These are phyloP conservation scores for Leucopternis melanops DNA, from an alignment of 2,113 vertebrate genomes.

Conservation along the genomic window DNA sequence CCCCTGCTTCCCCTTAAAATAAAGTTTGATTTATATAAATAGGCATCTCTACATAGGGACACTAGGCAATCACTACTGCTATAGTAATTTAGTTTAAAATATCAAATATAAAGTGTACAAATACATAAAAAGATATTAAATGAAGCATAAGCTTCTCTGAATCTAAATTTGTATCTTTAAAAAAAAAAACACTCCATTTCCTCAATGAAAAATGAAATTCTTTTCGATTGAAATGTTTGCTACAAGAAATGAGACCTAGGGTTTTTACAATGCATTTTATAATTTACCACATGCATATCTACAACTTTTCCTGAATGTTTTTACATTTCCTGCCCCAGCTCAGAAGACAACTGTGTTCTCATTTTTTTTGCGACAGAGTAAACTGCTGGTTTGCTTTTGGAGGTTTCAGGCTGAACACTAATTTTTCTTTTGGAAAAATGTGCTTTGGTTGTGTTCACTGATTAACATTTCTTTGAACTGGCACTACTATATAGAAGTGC, in stretches of 20 bases:
- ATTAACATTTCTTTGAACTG: background rate
- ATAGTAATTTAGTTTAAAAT: background rate
- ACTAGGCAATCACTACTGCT: background rate
- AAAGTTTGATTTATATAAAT: background rate
- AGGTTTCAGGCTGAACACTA: background rate
- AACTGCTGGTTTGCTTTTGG: background rate
- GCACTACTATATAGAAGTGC: background rate
- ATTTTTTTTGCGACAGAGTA: background rate
- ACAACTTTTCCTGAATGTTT: background rate
- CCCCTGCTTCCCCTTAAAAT: background rate
- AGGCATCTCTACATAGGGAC: background rate
- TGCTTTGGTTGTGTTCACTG: background rate
- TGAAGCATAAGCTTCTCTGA: background rate
- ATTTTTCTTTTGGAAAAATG: background rate
- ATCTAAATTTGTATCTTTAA: background rate
- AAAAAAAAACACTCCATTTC: background rate
- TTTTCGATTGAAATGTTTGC: background rate
- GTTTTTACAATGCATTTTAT: background rate
- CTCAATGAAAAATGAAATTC: background rate
- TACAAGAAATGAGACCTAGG: background rate
- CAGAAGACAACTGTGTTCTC: background rate
- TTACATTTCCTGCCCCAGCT: background rate
- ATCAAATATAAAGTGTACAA: background rate
- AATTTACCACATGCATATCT: background rate
- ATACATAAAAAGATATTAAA: background rate